Evolutionary conservation across 2,113 vertebrate species (phyloP).

Genomic region (Rhombomys opimus): DNA sequence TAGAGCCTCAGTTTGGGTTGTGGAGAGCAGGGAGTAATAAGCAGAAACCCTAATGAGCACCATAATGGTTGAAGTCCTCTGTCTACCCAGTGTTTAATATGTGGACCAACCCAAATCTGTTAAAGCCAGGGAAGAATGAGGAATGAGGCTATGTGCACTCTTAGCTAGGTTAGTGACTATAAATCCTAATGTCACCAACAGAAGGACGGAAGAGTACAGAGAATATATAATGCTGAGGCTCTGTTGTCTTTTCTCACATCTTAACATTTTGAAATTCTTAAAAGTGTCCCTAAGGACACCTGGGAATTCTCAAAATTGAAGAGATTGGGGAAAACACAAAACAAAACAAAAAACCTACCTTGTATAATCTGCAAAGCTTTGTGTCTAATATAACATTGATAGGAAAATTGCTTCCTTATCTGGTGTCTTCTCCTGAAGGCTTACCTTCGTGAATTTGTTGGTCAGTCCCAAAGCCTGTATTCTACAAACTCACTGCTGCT

Average conservation of each 20-base stretch:
- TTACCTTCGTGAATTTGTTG: background rate
- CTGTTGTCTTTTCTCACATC: conserved; percentile 31
- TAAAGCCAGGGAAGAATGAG: background rate
- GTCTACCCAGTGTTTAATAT: background rate
- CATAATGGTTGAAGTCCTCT: background rate
- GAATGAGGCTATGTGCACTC: background rate
- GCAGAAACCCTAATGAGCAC: conserved; percentile 32
- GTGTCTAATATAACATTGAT: conserved; percentile 7
- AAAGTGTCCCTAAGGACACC: background rate
- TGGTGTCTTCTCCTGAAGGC: background rate
- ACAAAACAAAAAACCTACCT: background rate
- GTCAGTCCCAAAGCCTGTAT: background rate
- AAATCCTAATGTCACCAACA: background rate
- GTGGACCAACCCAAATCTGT: conserved; percentile 7
- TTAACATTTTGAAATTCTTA: conserved; percentile 12
- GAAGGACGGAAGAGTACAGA: background rate
- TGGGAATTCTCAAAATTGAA: conserved; percentile 31
- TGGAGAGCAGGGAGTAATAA: conserved; percentile 49
- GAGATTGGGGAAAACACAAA: background rate
- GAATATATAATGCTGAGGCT: background rate
- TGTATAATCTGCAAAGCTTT: background rate
- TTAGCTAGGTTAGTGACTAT: background rate
- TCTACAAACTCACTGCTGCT: background rate
- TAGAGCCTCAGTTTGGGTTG: background rate
- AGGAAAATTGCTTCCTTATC: background rate